phyloP scores from a whole-genome alignment of 1,140 invertebrate genomes.

The Vanessa tameamea region DNA sequence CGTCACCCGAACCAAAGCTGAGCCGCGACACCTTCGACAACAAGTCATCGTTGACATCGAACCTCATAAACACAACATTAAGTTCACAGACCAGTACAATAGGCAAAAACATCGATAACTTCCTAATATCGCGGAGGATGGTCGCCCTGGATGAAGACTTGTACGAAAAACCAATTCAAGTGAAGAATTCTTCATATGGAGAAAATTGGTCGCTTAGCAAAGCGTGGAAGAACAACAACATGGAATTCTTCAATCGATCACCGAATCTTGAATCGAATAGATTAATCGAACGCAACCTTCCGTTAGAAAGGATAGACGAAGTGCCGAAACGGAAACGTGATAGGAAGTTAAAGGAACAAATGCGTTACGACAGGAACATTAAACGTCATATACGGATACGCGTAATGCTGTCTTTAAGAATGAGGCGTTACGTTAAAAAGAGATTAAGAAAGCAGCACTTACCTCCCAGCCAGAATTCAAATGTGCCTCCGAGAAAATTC shows the following conservation, averaged over 20 bases:
- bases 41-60: constrained; percentile 59
- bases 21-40: constrained; percentile 49
- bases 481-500: constrained; percentile 54
- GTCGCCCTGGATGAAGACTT: constrained; percentile 67
- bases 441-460: constrained; percentile 55
- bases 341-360: constrained; percentile 68
- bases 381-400: constrained; percentile 76
- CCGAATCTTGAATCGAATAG: constrained; percentile 47
- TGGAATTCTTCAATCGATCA: constrained; percentile 60
- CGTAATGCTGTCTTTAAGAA: constrained; percentile 77
- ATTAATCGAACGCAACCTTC: constrained; percentile 48
- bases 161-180: constrained; percentile 69
- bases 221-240: constrained; percentile 68
- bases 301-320: constrained; percentile 66
- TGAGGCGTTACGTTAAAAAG: constrained; percentile 73
- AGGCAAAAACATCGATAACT: constrained; percentile 68
- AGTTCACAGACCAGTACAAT: constrained; percentile 66
- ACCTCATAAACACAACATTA: constrained; percentile 63
- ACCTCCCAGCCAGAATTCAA: constrained; percentile 40
- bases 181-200: constrained; percentile 64
- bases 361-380: constrained; percentile 75
- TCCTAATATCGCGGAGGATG: constrained; percentile 64
- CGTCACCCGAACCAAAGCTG: constrained; percentile 51
- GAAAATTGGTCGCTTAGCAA: constrained; percentile 77
- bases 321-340: constrained; percentile 57